Evolutionary conservation across 2,888 invertebrate species (phyloP).

Genomic region (Nymphalis c-album): DNA sequence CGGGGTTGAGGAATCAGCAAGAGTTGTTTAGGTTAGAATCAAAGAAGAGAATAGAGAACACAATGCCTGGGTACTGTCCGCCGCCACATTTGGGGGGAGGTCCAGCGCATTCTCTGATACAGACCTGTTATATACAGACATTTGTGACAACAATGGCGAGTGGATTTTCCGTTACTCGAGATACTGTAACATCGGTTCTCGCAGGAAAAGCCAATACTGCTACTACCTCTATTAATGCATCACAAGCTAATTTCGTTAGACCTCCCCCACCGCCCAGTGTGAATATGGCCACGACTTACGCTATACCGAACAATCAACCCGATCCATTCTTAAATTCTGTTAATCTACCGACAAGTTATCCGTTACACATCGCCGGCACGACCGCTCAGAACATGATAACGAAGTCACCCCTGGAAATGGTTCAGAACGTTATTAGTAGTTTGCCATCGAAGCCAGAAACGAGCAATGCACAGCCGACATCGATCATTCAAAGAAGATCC

Average conservation of each 20-base stretch:
- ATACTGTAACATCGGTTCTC: slow-evolving; percentile 90
- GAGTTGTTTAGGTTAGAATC: slow-evolving; percentile 59
- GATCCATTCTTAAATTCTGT: slow-evolving; percentile 76
- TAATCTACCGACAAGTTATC: slow-evolving; percentile 73
- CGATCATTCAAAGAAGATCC: slow-evolving; percentile 55
- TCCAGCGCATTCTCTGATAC: slow-evolving; percentile 69
- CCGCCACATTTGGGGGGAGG: slow-evolving; percentile 76
- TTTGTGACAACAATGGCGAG: slow-evolving; percentile 82
- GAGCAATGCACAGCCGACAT: slow-evolving; percentile 69
- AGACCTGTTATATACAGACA: slow-evolving; percentile 72
- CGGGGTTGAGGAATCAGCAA: slow-evolving; percentile 55
- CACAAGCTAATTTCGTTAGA: slow-evolving; percentile 71
- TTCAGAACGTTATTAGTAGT: slow-evolving; percentile 87
- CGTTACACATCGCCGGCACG: slow-evolving; percentile 73
- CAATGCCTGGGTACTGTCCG: slow-evolving; percentile 76
- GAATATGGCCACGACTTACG: slow-evolving; percentile 69
- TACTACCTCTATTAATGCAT: slow-evolving; percentile 87
- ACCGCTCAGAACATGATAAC: slow-evolving; percentile 78
- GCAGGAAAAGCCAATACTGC: slow-evolving; percentile 89
- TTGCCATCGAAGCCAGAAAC: slow-evolving; percentile 76
- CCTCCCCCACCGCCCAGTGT: slow-evolving; percentile 71
- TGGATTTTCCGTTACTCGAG: slow-evolving; percentile 88
- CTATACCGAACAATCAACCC: slow-evolving; percentile 74
- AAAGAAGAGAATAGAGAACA: slow-evolving; percentile 61
- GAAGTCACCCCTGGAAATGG: slow-evolving; percentile 88